Evolutionary conservation across 2,113 vertebrate species (phyloP).

Genomic region (Semnopithecus entellus): DNA sequence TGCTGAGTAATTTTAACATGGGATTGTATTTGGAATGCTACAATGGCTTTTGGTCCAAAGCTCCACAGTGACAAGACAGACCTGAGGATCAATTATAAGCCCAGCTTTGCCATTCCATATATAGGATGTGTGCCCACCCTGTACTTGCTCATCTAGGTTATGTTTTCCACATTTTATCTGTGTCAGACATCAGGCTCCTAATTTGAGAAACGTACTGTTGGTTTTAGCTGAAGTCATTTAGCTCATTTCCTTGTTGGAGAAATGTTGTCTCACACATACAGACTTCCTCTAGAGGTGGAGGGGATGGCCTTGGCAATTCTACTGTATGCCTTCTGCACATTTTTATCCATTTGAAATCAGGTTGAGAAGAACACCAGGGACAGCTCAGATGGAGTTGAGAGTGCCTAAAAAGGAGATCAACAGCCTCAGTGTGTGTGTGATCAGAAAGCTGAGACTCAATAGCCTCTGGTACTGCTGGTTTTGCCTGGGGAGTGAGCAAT

Average conservation of each 20-base stretch:
- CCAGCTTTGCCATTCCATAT: not conserved
- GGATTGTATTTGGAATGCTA: not conserved
- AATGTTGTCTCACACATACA: not conserved
- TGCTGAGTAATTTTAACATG: not conserved
- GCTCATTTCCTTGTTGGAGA: slow-evolving; percentile 16
- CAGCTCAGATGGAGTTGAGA: not conserved
- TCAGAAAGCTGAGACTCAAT: not conserved
- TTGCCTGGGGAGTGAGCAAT: not conserved
- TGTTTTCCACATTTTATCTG: slow-evolving; percentile 5
- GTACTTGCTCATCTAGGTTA: not conserved
- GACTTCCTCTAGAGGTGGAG: not conserved
- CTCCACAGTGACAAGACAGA: not conserved
- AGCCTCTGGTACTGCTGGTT: not conserved
- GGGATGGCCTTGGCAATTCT: not conserved
- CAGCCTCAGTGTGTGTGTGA: not conserved
- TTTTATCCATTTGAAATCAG: slow-evolving; percentile 7
- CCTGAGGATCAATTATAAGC: not conserved
- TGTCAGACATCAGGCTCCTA: not conserved
- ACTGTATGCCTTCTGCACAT: not conserved
- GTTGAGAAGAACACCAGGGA: not conserved
- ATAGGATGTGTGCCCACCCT: not conserved
- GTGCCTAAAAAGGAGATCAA: not conserved
- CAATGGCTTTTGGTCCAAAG: not conserved
- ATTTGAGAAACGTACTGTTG: slow-evolving; percentile 34
- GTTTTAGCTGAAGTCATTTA: not conserved